These are phyloP conservation scores for Morone saxatilis DNA, from an alignment of 2,113 vertebrate genomes.

Conservation along the genomic window DNA sequence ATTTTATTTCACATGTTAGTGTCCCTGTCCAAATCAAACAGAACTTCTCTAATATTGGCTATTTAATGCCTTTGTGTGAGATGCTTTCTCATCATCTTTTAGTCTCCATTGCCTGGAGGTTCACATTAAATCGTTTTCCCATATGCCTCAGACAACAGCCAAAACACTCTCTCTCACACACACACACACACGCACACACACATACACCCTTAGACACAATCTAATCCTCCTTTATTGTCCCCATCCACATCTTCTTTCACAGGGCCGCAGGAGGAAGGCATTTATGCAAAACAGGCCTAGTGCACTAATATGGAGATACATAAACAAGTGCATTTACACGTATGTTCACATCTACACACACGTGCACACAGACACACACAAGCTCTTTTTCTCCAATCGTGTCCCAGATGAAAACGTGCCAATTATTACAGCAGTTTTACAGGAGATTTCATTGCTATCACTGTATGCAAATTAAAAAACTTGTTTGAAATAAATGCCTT, in stretches of 20 bases:
- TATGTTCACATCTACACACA: constrained; percentile 14
- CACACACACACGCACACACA: background rate
- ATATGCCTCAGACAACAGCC: constrained; percentile 49
- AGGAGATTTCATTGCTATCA: constrained; percentile 18
- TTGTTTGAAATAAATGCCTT: constrained; percentile 46
- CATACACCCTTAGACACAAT: constrained; percentile 48
- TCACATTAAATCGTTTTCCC: constrained; percentile 63
- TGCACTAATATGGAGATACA: constrained; percentile 26
- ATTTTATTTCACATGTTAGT: constrained; percentile 23
- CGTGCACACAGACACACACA: background rate
- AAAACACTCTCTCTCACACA: constrained; percentile 8
- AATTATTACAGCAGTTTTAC: constrained; percentile 43
- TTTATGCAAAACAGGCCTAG: constrained; percentile 67
- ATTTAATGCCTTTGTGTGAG: constrained; percentile 66
- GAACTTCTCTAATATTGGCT: constrained; percentile 37
- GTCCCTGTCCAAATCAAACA: constrained; percentile 43
- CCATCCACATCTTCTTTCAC: constrained; percentile 57
- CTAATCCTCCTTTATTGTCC: constrained; percentile 70
- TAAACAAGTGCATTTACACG: constrained; percentile 24
- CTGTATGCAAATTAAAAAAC: constrained; percentile 34
- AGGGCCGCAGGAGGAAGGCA: constrained; percentile 44
- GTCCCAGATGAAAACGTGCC: constrained; percentile 50
- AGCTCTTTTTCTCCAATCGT: constrained; percentile 5
- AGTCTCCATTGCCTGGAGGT: constrained; percentile 56
- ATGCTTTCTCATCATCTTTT: constrained; percentile 68